Conservation (phyloP, 2,888 invertebrate species). For the Trachelus troglodyta region DNA sequence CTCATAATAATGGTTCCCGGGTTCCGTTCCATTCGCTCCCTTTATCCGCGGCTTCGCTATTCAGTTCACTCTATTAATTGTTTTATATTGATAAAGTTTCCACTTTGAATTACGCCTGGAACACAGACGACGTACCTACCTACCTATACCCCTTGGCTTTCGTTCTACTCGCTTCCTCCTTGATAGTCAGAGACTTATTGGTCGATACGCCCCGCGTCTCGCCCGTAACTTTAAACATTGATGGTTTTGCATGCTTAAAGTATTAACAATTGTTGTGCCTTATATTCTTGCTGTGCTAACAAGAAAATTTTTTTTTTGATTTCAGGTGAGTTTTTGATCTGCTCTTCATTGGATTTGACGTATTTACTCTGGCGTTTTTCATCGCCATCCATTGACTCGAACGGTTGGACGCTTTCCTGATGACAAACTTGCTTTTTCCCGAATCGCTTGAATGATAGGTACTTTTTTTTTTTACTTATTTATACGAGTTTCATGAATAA, state of each 20-base stretch:
- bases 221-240: not conserved
- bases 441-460: too few species aligned
- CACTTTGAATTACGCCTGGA: constrained; percentile 26
- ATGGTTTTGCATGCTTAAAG: not conserved
- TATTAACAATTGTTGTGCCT: not conserved
- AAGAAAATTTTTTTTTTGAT: not conserved
- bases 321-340: not conserved
- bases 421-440: too few species aligned
- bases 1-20: constrained; percentile 28
- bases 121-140: not conserved
- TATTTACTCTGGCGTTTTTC: not conserved
- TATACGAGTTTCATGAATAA: too few species aligned
- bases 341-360: not conserved
- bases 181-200: not conserved
- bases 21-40: constrained; percentile 13
- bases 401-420: too few species aligned
- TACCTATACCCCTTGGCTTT: not conserved
- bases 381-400: too few species aligned
- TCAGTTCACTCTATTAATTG: constrained; percentile 37
- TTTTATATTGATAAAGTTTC: constrained; percentile 44
- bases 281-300: not conserved
- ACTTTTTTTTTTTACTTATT: too few species aligned
- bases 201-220: not conserved
- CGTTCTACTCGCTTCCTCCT: not conserved
- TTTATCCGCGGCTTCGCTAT: constrained; percentile 20